Evolutionary conservation across 1,140 invertebrate species (phyloP), one percentile per base, ranked within the genome.

Genomic region (Drosophila rufa): DNA sequence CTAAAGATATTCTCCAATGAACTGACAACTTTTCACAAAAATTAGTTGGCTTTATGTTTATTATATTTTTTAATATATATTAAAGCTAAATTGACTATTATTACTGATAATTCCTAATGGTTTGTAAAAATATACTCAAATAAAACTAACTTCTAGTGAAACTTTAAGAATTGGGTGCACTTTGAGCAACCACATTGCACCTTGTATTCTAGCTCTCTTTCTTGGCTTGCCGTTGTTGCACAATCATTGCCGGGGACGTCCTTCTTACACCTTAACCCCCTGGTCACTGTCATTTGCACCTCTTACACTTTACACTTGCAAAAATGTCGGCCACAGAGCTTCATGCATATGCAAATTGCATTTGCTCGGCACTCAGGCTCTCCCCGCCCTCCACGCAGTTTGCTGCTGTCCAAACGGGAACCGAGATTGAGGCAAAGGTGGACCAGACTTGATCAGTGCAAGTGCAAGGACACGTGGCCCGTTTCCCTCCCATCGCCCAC

Each of bases 281-380:
- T 64, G 80, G 85, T 71, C 64, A 75, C 85, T 90, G 85, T 89
- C 85, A 89, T 89, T 89, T 89, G 85, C 85, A 89, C 85, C 84
- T 89, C 84, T 90, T 89, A 89, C 85, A 84, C 76, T 78, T 89
- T 89, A 89, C 85, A 90, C 76, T 74, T 87, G 85, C 84, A 90
- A 89, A 89, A 90, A 90, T 90, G 85, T 84, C 81, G 74, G 68
- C 81, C 85, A 90, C 85, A 89, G 86, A 69, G 75, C 73, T 87
- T 89, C 85, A 89, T 89, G 85, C 85, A 90, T 89, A 89, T 89
- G 85, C 85, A 89, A 89, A 89, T 89, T 89, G 84, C 82, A 86
- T 85, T 85, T 85, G 60, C 68, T 19, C 50, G 70, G 76, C 81
- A 66, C 67, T 55, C 61, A 47, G 33, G 22, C 57, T 64, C 19